phyloP scores from a whole-genome alignment of 2,113 vertebrate species.

The Setophaga kirtlandii region DNA sequence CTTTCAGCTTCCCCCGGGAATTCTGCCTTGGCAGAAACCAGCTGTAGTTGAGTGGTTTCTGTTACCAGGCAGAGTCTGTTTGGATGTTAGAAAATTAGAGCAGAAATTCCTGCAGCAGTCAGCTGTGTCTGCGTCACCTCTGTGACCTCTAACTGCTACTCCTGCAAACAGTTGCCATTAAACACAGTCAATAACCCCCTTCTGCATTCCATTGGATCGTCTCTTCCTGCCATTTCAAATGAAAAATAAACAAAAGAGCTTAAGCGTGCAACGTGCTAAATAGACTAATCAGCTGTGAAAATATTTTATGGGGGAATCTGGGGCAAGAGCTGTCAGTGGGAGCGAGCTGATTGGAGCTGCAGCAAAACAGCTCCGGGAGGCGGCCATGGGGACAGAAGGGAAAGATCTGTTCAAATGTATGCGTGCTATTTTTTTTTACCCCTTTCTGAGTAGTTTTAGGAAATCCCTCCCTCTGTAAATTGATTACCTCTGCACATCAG shows the following conservation, averaged over 20 bases:
- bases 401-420: conserved; percentile 57
- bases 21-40: neutral
- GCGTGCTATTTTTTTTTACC: neutral
- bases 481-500: conserved; percentile 59
- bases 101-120: neutral
- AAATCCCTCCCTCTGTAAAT: conserved; percentile 57
- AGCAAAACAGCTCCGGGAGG: conserved; percentile 53
- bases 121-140: neutral
- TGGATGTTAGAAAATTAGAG: neutral
- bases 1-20: neutral
- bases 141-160: neutral
- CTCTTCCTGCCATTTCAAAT: conserved; percentile 1
- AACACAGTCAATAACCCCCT: neutral
- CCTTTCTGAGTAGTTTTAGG: conserved; percentile 66
- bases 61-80: neutral
- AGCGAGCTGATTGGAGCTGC: conserved; percentile 52
- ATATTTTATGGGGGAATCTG: conserved; percentile 70
- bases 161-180: neutral
- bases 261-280: conserved; percentile 18
- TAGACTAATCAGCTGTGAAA: conserved; percentile 61
- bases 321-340: conserved; percentile 64
- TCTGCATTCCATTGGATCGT: neutral
- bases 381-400: conserved; percentile 60
- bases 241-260: conserved; percentile 45
- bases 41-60: neutral